A percentile compares a stretch with the other conserved stretches of the same genome.
phyloP scores from a whole-genome alignment of 2,113 vertebrate species.

The Scophthalmus maximus region DNA sequence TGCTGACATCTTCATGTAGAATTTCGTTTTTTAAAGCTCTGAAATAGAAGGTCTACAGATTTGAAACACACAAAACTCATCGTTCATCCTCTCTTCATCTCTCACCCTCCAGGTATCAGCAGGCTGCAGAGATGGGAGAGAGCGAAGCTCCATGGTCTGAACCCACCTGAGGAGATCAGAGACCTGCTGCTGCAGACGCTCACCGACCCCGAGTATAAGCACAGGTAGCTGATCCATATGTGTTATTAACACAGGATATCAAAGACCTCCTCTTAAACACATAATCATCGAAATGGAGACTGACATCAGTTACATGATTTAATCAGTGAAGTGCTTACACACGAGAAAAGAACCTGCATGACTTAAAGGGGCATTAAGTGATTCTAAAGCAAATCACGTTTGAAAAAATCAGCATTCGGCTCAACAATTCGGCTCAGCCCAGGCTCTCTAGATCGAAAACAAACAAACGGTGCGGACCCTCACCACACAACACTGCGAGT shows the following conservation, averaged over 20 bases:
- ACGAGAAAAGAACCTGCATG: not conserved
- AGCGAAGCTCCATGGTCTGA: slow-evolving; percentile 85
- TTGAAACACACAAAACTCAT: not conserved
- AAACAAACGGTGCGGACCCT: no score
- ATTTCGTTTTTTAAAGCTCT: no score
- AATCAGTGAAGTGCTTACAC: not conserved
- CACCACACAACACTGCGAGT: no score
- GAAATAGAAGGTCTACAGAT: not conserved
- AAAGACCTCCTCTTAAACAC: no score
- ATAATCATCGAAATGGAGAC: no score
- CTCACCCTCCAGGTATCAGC: slow-evolving; percentile 83
- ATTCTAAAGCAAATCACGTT: no score
- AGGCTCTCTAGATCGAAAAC: no score
- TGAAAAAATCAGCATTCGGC: no score
- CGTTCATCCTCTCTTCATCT: not conserved
- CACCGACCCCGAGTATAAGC: slow-evolving; percentile 31
- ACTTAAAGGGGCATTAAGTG: not conserved
- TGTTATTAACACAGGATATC: no score
- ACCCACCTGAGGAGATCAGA: slow-evolving; percentile 82
- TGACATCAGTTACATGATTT: not conserved
- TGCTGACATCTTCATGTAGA: no score
- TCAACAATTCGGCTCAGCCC: no score
- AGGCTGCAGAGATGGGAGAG: slow-evolving; percentile 90
- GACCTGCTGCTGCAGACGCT: slow-evolving; percentile 75
- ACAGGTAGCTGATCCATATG: slow-evolving; percentile 39